Base-by-base conservation (phyloP, 2,797 vertebrate genomes). In the Lacerta bilineata region DNA sequence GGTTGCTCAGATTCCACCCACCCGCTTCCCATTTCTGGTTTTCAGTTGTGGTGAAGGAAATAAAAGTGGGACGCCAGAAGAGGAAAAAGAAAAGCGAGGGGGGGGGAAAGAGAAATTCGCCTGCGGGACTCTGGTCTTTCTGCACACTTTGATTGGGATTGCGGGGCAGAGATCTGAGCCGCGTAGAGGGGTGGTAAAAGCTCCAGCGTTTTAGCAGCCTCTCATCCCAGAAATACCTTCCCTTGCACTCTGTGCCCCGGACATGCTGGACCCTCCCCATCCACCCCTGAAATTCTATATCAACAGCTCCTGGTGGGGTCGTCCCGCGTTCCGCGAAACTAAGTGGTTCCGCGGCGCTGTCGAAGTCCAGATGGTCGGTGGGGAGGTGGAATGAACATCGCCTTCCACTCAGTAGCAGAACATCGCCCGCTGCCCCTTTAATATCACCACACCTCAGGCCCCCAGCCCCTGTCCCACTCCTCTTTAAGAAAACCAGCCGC, bases 91-190 rank as follows among this genome's bases (percentile, higher is more conserved):
- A 27, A 55, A 36, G 23, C 2, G 4, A 1, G 4, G 33, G 2
- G 61, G 2, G 4, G 4, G 64, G 29, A 33, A 5, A 5, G 1
- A 4, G 8, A 36, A 55, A 8, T 13, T 9, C 17, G 55, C 59
- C 20, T 10, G 25, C 27, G 3, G 4, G 15, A 36, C 23, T 36
- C 17, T 18, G 61, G 61, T 11, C 7, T 8, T 61, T 4, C 41
- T 7, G 13, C 64, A 13, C 39, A 43, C 8, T 23, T n/a, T 0
- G 18, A 25, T 2, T 29, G 50, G 18, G 36, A 7, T 4, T 41
- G 86, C 50, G 86, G 78, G 86, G 69, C 78, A 61, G 50, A 61
- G 86, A 87, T 33, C 64, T 8, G 50, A 55, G 13, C 13, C 50
- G 50, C 50, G 3, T 15, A 55, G 50, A 55, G 13, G 55, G n/a